Base-by-base conservation (phyloP, 2,888 invertebrate species). In the Dyspetes luteomarginatus region DNA sequence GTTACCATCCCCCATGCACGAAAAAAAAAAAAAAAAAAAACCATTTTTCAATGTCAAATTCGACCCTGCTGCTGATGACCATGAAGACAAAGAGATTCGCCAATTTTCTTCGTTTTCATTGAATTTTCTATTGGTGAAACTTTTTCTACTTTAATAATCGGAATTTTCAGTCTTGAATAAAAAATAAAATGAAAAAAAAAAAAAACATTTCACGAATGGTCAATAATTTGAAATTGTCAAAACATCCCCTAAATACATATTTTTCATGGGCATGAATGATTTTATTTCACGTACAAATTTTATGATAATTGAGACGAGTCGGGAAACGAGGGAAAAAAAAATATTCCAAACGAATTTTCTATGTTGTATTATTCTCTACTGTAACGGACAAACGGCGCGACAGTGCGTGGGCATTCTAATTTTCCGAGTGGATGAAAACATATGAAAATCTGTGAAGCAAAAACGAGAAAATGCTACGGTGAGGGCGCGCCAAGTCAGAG, bases 391-490 rank as follows among this genome's bases (percentile, higher is more conserved):
- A 69, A 67, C 48, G 48, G 48, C 15, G 56, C 62, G 64, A 75
- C 72, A 68, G 80, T 52, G 76, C 62, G 56, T 52, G 72, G 81
- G 75, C 89, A 89, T 90, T 90, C 90, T 90, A 91, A 91, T 92
- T 91, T 92, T 92, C 91, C 91, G 85, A 90, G 86, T 87, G 91
- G 88, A 90, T 91, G 91, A 89, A 89, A 90, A 91, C 91, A 89
- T 91, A 91, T 91, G 91, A 91, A 91, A 91, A 91, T 91, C 90
- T 91, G 90, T 86, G 90, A 90, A 86, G 89, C 90, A 91, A n/a
- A n/a, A 90, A 91, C 89, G 90, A 89, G 85, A 87, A 84, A 88
- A 81, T 83, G 87, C 88, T 89, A 88, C 89, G 87, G 87, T n/a
- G n/a, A 89, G 90, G 86, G 89, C 87, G 89, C 87, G 88, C 88